Base-by-base conservation (phyloP, 2,888 invertebrate genomes). In the Scaptomyza cyrtandrae region DNA sequence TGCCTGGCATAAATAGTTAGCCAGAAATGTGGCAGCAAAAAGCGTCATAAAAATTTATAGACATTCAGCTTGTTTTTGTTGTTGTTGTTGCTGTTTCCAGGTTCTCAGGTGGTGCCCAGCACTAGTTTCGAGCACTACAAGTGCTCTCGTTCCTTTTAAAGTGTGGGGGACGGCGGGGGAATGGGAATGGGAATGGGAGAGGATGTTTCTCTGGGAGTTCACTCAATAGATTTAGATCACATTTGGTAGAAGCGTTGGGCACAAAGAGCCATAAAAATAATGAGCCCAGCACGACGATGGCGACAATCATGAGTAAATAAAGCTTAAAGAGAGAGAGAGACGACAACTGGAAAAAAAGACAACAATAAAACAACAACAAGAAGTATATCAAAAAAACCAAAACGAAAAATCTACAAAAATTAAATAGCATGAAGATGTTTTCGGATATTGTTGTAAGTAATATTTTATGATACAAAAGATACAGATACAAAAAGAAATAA, bases 201-300 rank as follows among this genome's bases (percentile, higher is more conserved):
- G 6, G 58, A 37, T 13, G 24, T 31, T 19, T 70, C 73, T 70
- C 64, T 78, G 81, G 78, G 67, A 78, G 78, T 63, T 80, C 69
- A 76, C 74, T 83, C 86, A 86, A 83, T 86, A 83, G 83, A 83
- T 83, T 83, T 86, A 76, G 86, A 83, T 83, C 83, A 83, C 78
- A 76, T 82, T 82, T 78, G 64, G 66, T 70, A 65, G 72, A 59
- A 61, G 56, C 60, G 55, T 60, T 67, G 50, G 67, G 71, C 73
- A 78, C 70, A 80, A 84, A 79, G 81, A 78, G 68, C 58, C 76
- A 75, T 85, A 80, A 85, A 82, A 84, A 76, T 85, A 85, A 85
- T 80, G 84, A 86, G 87, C 78, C 75, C 59, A 68, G 71, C 85
- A 84, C 85, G 84, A 79, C 78, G 81, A 66, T 82, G 86, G 86